phyloP scores from a whole-genome alignment of 2,113 vertebrate genomes.

The Pheucticus melanocephalus region DNA sequence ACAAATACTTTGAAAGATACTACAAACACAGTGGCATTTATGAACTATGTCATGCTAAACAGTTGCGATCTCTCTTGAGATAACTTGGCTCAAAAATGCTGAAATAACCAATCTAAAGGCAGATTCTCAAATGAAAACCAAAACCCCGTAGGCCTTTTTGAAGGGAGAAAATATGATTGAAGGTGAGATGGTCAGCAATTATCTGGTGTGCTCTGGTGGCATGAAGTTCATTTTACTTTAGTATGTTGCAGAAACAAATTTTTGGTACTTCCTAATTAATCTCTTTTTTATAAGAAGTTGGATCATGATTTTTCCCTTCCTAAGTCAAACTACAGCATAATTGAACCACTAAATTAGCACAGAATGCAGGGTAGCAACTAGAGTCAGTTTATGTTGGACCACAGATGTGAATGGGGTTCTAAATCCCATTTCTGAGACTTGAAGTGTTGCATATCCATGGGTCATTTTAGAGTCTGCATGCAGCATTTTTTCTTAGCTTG shows the following conservation, averaged over 20 bases:
- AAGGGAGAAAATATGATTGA: not conserved
- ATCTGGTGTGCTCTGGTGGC: not conserved
- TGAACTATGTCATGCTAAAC: not conserved
- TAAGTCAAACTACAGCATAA: not conserved
- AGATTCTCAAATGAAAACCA: not conserved
- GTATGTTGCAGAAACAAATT: not conserved
- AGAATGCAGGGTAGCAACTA: not conserved
- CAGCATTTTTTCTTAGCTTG: not conserved
- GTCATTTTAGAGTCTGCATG: not conserved
- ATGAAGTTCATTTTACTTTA: not conserved
- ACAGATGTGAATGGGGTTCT: not conserved
- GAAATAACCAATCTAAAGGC: not conserved
- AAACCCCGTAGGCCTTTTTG: not conserved
- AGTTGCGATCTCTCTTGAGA: not conserved
- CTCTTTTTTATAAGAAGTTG: not conserved
- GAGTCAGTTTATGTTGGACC: not conserved
- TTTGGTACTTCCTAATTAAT: not conserved
- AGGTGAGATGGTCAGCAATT: not conserved
- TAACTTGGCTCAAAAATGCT: not conserved
- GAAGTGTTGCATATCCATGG: not conserved
- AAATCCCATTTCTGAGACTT: not conserved
- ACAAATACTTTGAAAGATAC: not conserved
- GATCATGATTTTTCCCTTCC: not conserved
- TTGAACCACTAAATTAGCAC: not conserved
- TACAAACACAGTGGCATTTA: not conserved